Evolutionary conservation across 2,113 vertebrate genomes (phyloP).

Genomic region (Bubo scandiacus): DNA sequence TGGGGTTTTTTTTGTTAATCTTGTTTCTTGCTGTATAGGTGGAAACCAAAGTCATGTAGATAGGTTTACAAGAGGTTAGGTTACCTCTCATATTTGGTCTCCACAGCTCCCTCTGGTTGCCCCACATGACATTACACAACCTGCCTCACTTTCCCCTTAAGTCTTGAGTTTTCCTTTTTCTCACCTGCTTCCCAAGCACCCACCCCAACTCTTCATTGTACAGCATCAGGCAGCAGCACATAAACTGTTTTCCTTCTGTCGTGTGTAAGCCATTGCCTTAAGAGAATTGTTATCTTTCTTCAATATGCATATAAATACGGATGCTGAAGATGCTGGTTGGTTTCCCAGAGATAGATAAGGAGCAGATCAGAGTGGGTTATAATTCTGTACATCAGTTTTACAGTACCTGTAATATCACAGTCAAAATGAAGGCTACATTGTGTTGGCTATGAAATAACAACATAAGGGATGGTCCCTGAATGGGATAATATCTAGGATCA

Average conservation of each 20-base stretch:
- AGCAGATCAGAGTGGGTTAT: neutral
- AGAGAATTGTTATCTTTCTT: neutral
- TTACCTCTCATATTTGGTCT: neutral
- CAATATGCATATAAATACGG: neutral
- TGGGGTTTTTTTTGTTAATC: neutral
- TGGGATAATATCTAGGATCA: neutral
- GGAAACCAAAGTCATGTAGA: neutral
- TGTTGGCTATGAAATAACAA: neutral
- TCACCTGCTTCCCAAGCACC: neutral
- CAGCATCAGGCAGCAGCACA: neutral
- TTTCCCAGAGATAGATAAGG: neutral
- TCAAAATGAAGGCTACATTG: neutral
- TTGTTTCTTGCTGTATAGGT: no score
- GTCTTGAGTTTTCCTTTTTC: neutral
- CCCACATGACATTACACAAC: neutral
- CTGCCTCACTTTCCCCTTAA: neutral
- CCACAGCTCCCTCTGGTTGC: slow-evolving; percentile 31
- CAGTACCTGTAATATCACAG: neutral
- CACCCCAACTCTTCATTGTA: accelerated
- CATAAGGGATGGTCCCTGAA: neutral
- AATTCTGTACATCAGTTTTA: neutral
- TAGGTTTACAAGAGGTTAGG: neutral
- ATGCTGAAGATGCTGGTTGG: neutral
- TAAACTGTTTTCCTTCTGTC: neutral
- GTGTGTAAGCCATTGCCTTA: neutral